A percentile compares a stretch with the other conserved stretches of the same genome.
These are phyloP conservation scores for Uromys caudimaculatus DNA, from an alignment of 2,797 vertebrate genomes.

Conservation along the genomic window DNA sequence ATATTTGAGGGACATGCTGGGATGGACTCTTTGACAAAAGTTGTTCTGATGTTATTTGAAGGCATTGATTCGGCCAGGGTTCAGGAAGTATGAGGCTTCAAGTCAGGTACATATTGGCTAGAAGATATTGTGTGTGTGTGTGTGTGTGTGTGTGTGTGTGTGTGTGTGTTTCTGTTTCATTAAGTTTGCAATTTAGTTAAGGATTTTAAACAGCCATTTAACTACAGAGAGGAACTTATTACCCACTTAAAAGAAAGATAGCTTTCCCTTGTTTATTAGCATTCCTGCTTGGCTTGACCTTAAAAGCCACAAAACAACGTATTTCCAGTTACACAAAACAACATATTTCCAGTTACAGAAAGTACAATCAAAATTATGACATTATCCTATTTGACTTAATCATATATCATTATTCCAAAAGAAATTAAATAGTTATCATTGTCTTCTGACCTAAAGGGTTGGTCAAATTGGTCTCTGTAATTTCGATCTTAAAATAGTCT, in stretches of 20 bases:
- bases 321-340: neutral
- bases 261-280: neutral
- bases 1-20: neutral
- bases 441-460: neutral
- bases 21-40: neutral
- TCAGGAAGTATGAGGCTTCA: neutral
- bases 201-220: neutral
- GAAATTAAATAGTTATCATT: conserved; percentile 14
- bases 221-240: neutral
- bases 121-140: neutral
- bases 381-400: neutral
- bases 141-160: too few relatives aligned
- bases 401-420: neutral
- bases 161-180: neutral
- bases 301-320: neutral
- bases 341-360: neutral
- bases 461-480: neutral
- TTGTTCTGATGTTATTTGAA: conserved; percentile 13
- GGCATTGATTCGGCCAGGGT: neutral
- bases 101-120: neutral
- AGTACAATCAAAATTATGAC: neutral
- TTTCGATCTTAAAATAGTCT: neutral
- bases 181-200: neutral
- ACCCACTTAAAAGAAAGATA: neutral
- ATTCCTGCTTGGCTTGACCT: neutral